Evolutionary conservation across 1,140 invertebrate genomes (phyloP).

Genomic region (Charaxes varanes): DNA sequence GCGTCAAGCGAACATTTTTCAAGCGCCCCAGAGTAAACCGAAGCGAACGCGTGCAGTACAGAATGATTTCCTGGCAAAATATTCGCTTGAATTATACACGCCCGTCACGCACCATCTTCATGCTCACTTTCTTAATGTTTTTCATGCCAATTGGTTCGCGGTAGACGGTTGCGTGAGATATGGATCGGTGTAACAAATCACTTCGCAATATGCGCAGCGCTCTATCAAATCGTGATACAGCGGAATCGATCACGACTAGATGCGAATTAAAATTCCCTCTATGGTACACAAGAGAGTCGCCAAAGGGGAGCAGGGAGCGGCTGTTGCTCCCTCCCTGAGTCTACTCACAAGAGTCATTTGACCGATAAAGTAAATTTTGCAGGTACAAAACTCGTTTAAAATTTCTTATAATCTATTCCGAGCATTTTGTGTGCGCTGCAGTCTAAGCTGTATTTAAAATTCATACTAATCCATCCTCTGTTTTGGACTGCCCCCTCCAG

Average conservation of each 20-base stretch:
- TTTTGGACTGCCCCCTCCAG: no score
- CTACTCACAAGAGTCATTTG: no score
- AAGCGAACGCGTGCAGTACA: conserved; percentile 56
- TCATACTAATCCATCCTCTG: no score
- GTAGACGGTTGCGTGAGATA: conserved; percentile 25
- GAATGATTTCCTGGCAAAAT: conserved; percentile 64
- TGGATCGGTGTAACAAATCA: conserved; percentile 25
- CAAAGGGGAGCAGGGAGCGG: no score
- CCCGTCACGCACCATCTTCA: conserved; percentile 38
- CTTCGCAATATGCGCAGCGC: conserved; percentile 14
- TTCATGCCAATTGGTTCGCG: conserved; percentile 10
- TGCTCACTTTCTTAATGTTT: conserved; percentile 43
- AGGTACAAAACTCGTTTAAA: no score
- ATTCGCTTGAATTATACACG: conserved; percentile 45
- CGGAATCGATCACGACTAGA: conserved; percentile 22
- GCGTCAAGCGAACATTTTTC: conserved; percentile 71
- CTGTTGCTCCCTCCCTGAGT: no score
- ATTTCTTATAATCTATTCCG: no score
- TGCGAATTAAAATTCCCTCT: conserved; percentile 15
- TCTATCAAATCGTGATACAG: conserved; percentile 24
- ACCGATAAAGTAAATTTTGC: no score
- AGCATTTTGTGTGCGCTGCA: no score
- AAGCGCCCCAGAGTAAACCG: conserved; percentile 56
- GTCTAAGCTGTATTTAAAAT: no score
- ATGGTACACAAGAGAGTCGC: no score